phyloP scores from a whole-genome alignment of 2,888 invertebrate genomes.

The Tenthredo scrophulariae region DNA sequence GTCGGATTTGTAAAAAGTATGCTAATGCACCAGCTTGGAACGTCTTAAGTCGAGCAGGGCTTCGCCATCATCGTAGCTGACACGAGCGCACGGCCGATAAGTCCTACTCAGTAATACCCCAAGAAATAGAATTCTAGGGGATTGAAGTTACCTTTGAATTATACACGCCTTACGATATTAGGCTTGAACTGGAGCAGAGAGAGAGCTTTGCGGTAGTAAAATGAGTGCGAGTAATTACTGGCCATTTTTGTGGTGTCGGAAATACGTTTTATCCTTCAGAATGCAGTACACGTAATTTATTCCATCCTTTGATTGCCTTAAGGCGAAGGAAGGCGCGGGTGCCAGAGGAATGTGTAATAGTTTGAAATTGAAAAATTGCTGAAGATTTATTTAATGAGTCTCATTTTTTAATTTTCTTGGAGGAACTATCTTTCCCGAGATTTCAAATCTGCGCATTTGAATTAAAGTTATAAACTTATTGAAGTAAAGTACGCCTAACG shows the following conservation, averaged over 20 bases:
- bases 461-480: slow-evolving; percentile 26
- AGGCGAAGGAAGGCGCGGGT: background rate
- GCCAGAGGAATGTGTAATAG: slow-evolving; percentile 13
- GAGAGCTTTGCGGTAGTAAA: background rate
- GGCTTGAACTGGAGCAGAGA: slow-evolving; percentile 23
- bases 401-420: slow-evolving; percentile 34
- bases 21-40: slow-evolving; percentile 27
- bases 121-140: slow-evolving; percentile 37
- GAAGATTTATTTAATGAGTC: slow-evolving; percentile 27
- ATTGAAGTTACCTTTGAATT: slow-evolving; percentile 37
- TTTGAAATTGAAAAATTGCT: slow-evolving; percentile 7
- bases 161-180: background rate
- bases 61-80: slow-evolving; percentile 37
- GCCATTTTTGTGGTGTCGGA: background rate
- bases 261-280: background rate
- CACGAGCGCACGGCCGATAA: slow-evolving; percentile 10
- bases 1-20: slow-evolving; percentile 31
- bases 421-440: slow-evolving; percentile 27
- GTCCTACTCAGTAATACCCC: slow-evolving; percentile 25
- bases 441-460: slow-evolving; percentile 1
- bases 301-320: background rate
- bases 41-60: slow-evolving; percentile 40
- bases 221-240: background rate
- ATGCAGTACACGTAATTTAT: background rate
- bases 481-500: background rate